A percentile compares a stretch with the other conserved stretches of the same genome.
These are phyloP conservation scores for Sebastiscus tertius DNA, from an alignment of 2,797 vertebrate species.

Conservation along the genomic window DNA sequence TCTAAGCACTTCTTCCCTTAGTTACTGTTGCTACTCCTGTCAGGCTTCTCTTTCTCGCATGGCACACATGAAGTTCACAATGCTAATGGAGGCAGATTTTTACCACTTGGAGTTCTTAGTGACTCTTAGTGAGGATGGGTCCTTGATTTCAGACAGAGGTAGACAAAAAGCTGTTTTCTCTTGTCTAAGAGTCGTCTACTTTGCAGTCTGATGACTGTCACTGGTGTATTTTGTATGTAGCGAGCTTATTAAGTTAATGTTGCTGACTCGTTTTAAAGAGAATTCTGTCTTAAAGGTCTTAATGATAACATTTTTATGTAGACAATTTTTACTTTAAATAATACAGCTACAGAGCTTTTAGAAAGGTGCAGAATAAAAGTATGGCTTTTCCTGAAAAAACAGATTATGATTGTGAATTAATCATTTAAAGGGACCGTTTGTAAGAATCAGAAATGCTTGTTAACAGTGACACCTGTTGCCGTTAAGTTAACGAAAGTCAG, in stretches of 20 bases:
- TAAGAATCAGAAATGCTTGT: too few relatives aligned
- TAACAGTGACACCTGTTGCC: too few relatives aligned
- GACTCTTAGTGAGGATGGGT: not conserved
- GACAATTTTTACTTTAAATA: too few relatives aligned
- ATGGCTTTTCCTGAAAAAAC: too few relatives aligned
- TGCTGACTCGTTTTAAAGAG: not conserved
- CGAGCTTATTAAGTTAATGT: not conserved
- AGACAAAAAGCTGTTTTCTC: not conserved
- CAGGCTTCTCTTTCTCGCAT: not conserved
- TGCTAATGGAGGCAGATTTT: not conserved
- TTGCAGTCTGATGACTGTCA: not conserved
- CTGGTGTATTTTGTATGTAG: not conserved
- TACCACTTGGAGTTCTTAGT: not conserved
- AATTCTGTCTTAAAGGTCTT: not conserved
- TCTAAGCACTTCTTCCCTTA: not conserved
- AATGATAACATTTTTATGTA: too few relatives aligned
- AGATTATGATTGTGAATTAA: too few relatives aligned
- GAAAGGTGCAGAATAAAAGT: too few relatives aligned
- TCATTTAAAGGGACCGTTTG: too few relatives aligned
- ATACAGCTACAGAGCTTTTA: too few relatives aligned
- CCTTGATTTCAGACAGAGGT: not conserved
- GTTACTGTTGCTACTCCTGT: not conserved
- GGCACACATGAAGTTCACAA: not conserved
- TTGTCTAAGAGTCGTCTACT: not conserved
- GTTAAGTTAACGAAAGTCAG: too few relatives aligned